Evolutionary conservation across 2,113 vertebrate species (phyloP), one percentile per base, ranked within the genome.

Genomic region (Aplodontia rufa): DNA sequence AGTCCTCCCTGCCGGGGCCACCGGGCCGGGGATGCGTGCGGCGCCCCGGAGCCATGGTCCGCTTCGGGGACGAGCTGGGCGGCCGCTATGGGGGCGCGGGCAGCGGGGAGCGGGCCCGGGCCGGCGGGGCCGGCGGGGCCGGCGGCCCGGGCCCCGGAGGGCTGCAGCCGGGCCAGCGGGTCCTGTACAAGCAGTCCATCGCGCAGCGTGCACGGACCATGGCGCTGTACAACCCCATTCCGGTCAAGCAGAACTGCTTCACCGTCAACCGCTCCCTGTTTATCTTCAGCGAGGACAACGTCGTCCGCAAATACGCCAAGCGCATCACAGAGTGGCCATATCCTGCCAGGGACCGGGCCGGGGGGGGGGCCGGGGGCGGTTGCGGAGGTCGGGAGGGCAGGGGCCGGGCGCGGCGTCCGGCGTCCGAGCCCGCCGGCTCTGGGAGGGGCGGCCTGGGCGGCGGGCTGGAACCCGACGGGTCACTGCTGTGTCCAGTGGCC

Each of bases 311-410:
- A 99, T 99, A 99, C 60, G 99, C 99, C 97, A 99, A 99, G 98
- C 98, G 99, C 97, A 99, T 99, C 98, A 99, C 99, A 24, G 99
- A 99, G 98, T 99, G 99, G 99, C 99, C 99, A 99, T 99, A 99
- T 99, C 99, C 99, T 99, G 99, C 95, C 49, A 4, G 78, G 55
- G 11, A 53, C 62, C 30, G 45, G 85, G 71, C 8, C 45, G 88
- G 47, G 28, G n/a, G 28, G n/a, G 32, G 49, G 87, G 89, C 42
- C 17, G 37, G 69, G 17, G 75, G 74, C 24, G 11, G 32, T 47
- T 28, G 78, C 78, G 19, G 82, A 14, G 55, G 89, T 26, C 81
- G 10, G 3, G 49, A 69, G 88, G 49, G 2, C 49, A 1, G 79
- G 47, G 30, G 12, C 28, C 5, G 28, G 49, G 30, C 62, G 37